Evolutionary conservation across 2,113 vertebrate genomes (phyloP).

Genomic region (Etia nguti): DNA sequence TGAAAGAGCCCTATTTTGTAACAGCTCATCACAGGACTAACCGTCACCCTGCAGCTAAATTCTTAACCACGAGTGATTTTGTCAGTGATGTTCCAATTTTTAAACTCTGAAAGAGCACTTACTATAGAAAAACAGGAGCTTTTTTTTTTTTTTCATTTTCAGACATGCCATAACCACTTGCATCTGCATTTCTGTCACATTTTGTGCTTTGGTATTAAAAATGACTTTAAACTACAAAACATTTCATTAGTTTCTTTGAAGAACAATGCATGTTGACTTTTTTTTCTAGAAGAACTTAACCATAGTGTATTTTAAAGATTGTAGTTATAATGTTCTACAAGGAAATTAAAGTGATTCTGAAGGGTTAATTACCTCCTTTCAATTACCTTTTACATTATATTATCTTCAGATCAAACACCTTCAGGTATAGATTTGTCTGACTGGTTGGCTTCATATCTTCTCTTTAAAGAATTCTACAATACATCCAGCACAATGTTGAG

Average conservation of each 20-base stretch:
- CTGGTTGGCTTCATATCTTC: background rate
- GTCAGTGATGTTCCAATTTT: background rate
- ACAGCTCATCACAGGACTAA: conserved; percentile 15
- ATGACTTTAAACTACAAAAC: background rate
- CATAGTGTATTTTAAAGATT: background rate
- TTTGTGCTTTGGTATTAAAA: background rate
- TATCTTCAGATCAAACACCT: background rate
- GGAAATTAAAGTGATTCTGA: background rate
- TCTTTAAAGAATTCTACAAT: background rate
- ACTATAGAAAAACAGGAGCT: background rate
- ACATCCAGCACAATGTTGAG: background rate
- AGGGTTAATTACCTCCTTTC: background rate
- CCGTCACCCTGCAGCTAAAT: background rate
- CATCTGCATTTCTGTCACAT: background rate
- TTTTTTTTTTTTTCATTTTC: background rate
- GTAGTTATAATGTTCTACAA: background rate
- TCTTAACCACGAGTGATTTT: background rate
- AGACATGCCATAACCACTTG: background rate
- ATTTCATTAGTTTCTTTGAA: background rate
- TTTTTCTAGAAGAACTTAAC: background rate
- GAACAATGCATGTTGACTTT: rapidly evolving
- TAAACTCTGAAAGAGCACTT: background rate
- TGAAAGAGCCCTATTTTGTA: conserved; percentile 6
- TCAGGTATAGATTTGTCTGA: background rate
- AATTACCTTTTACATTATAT: background rate